Evolutionary conservation across 2,113 vertebrate species (phyloP).

Genomic region (Oreocharis arfaki): DNA sequence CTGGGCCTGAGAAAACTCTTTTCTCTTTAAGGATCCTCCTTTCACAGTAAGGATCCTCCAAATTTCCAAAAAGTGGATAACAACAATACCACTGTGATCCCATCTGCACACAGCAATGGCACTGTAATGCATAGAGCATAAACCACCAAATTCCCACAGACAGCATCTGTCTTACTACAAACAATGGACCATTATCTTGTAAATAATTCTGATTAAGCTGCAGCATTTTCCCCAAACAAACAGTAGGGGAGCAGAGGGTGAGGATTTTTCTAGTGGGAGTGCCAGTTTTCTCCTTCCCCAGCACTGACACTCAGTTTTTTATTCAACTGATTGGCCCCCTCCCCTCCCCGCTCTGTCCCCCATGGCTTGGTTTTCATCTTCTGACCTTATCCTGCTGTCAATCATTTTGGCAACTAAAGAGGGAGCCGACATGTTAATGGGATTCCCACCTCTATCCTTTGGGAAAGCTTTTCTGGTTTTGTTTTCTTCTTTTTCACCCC

Average conservation of each 20-base stretch:
- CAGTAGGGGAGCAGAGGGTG: conserved; percentile 45
- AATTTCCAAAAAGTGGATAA: conserved; percentile 63
- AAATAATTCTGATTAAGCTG: conserved; percentile 84
- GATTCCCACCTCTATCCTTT: conserved; percentile 6
- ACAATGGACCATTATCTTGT: conserved; percentile 84
- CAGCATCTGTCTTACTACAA: conserved; percentile 81
- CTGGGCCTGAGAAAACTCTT: background rate
- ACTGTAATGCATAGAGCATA: conserved; percentile 70
- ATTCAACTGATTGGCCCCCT: conserved; percentile 21
- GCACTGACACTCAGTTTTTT: conserved; percentile 19
- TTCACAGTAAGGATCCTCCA: conserved; percentile 48
- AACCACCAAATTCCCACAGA: conserved; percentile 81
- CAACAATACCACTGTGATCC: conserved; percentile 68
- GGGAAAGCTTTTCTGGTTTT: background rate
- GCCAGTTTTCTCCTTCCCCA: conserved; percentile 5
- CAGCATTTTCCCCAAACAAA: conserved; percentile 73
- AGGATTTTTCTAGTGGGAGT: conserved; percentile 52
- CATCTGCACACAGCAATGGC: conserved; percentile 74
- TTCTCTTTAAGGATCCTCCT: conserved; percentile 6
- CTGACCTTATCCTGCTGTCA: conserved; percentile 51
- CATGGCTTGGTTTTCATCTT: conserved; percentile 37
- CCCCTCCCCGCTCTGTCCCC: background rate
- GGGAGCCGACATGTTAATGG: background rate
- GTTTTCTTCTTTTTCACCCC: background rate
- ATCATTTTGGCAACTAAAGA: conserved; percentile 39